Evolutionary conservation across 2,888 invertebrate genomes (phyloP).

Genomic region (Melinaea menophilus): DNA sequence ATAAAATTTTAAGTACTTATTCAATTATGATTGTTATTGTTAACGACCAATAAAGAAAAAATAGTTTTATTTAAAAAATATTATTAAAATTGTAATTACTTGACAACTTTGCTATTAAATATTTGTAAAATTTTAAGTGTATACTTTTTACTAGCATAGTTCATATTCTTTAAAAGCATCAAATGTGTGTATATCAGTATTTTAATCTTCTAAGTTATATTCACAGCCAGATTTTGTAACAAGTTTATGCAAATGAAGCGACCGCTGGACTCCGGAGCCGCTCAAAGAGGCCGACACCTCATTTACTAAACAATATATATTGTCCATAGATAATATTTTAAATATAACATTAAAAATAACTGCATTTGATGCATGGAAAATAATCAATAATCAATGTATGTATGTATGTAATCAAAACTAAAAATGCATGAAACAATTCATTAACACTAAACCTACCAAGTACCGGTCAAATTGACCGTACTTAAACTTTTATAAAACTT

Average conservation of each 20-base stretch:
- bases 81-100: no score
- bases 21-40: neutral
- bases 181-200: constrained; percentile 2
- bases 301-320: constrained; percentile 51
- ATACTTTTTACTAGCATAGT: neutral
- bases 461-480: no score
- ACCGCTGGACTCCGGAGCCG: constrained; percentile 37
- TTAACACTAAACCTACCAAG: no score
- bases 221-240: constrained; percentile 63
- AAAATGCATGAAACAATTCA: no score
- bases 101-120: no score
- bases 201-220: constrained; percentile 44
- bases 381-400: no score
- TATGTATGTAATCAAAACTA: no score
- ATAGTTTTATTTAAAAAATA: no score
- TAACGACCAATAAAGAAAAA: no score
- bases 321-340: constrained; percentile 21
- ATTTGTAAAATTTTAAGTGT: no score
- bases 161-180: neutral
- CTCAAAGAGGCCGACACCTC: constrained; percentile 55
- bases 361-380: no score
- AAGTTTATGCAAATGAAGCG: constrained; percentile 64
- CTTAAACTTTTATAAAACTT: no score
- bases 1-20: neutral
- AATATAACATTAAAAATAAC: constrained; percentile 9